A percentile compares a stretch with the other conserved stretches of the same genome.
phyloP scores from a whole-genome alignment of 2,888 invertebrate species.

The Lingula anatina region DNA sequence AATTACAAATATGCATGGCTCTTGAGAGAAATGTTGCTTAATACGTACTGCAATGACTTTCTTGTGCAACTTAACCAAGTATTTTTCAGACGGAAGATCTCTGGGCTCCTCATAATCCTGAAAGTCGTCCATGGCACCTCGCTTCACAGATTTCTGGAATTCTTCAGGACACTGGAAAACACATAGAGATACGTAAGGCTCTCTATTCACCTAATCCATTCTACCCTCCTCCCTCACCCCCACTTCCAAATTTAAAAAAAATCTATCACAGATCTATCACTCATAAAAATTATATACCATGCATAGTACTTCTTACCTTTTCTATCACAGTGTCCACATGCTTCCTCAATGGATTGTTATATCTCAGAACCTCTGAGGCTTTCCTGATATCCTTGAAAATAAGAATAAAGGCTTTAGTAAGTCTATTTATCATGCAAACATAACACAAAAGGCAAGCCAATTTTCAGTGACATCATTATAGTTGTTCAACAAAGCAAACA shows the following conservation, averaged over 20 bases:
- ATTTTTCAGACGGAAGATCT: constrained; percentile 63
- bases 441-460: too few relatives aligned
- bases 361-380: constrained; percentile 67
- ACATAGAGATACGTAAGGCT: background rate
- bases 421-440: background rate
- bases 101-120: constrained; percentile 38
- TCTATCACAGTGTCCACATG: constrained; percentile 85
- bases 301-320: constrained; percentile 65
- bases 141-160: constrained; percentile 26
- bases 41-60: constrained; percentile 34
- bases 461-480: too few relatives aligned
- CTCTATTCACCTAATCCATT: too few relatives aligned
- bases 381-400: constrained; percentile 72
- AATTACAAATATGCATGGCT: too few relatives aligned
- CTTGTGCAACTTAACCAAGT: constrained; percentile 77
- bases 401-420: background rate
- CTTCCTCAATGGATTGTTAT: constrained; percentile 62
- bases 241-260: too few relatives aligned
- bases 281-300: too few relatives aligned
- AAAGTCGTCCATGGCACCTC: constrained; percentile 40
- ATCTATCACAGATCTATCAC: too few relatives aligned
- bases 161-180: constrained; percentile 44
- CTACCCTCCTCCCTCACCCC: too few relatives aligned
- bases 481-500: too few relatives aligned
- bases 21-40: too few relatives aligned